phyloP scores from a whole-genome alignment of 2,888 invertebrate species.

The Leuctra nigra region DNA sequence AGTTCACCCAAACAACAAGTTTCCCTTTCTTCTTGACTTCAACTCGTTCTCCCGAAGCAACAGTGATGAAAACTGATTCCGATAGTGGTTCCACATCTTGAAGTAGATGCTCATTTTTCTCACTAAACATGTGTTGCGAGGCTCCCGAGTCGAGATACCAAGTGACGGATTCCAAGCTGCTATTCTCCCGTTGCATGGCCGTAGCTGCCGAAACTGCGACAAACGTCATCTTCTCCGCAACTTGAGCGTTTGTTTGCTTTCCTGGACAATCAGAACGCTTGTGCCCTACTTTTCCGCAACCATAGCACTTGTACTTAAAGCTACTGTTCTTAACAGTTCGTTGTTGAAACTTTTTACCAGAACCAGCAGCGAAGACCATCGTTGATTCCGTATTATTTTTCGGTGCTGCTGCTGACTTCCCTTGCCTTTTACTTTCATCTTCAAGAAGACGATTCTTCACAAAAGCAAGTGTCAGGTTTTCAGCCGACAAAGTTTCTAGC shows the following conservation, averaged over 20 bases:
- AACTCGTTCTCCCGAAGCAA: neutral
- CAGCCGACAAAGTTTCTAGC: neutral
- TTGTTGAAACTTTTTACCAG: neutral
- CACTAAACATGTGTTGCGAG: neutral
- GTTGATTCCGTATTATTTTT: neutral
- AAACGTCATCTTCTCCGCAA: neutral
- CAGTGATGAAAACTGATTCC: neutral
- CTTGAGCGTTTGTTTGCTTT: neutral
- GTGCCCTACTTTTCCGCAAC: neutral
- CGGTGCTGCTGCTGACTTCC: neutral
- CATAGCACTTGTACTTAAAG: neutral
- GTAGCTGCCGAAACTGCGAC: too few relatives aligned
- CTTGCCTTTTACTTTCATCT: neutral
- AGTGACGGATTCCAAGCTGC: neutral
- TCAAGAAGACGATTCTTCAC: neutral
- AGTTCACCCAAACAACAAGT: neutral
- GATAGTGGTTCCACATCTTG: neutral
- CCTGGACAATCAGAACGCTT: neutral
- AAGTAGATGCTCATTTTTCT: neutral
- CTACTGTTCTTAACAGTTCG: neutral
- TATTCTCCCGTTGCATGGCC: too few relatives aligned
- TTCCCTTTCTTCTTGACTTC: neutral
- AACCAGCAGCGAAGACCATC: neutral
- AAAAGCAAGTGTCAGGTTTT: neutral
- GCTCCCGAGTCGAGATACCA: neutral